Evolutionary conservation across 2,888 invertebrate species (phyloP), one percentile per base, ranked within the genome.

Genomic region (Chydorus sphaericus): DNA sequence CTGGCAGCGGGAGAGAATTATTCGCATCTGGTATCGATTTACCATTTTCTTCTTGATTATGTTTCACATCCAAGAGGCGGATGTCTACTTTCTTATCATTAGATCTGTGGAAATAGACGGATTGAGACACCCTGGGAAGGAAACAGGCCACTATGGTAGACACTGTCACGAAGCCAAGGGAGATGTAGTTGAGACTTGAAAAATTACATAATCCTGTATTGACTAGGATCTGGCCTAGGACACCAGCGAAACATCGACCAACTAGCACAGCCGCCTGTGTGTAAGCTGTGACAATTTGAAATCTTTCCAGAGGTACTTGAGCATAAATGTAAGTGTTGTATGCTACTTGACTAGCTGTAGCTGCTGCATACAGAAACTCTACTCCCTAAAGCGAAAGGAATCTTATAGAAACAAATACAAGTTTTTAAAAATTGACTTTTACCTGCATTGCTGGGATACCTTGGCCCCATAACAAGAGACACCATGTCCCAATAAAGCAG

Each of bases 271-370:
- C 87, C 10, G 85, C 83, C 63, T 90, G 78, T 0, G 87, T 86
- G 67, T 84, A 86, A 0, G 90, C 85, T 0, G 93, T 87, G 2
- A 91, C 90, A 60, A 78, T 75, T 62, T 87, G 83, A 69, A 86
- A 93, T 64, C 81, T 81, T 18, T 66, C 67, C 53, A 78, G 75
- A 58, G 84, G 81, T 55, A 89, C 91, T 75, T 91, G 87, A 29
- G 92, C 87, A 70, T 92, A 94, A 61, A 93, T 88, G 65, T 94
- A 94, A 0, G 92, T 90, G 65, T 83, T 86, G 69, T 93, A 94
- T 1, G 93, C 93, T 3, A 94, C 84, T 70, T 93, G 92, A 2
- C 88, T 81, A 0, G 93, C 88, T 69, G 83, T 80, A 66, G 87
- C 89, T 8, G 85, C 74, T 8, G 93, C 93, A 68, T 83, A 91